Evolutionary conservation across 2,888 invertebrate species (phyloP).

Genomic region (Serrognathus titanus): DNA sequence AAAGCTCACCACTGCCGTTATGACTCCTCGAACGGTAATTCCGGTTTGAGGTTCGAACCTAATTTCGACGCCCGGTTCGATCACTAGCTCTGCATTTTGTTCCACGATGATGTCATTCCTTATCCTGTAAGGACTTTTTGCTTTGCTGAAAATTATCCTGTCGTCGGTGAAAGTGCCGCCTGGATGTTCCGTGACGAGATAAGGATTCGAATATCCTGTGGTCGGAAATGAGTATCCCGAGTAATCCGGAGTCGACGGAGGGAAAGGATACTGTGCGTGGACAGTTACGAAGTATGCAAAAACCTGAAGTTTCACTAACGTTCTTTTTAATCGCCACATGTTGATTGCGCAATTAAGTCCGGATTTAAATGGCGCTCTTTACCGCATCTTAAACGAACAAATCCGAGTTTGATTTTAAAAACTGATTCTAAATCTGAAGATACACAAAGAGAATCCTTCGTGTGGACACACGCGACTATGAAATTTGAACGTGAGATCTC

Average conservation of each 20-base stretch:
- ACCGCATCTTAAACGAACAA: too few relatives aligned
- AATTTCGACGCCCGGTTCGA: conserved; percentile 88
- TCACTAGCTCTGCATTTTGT: conserved; percentile 71
- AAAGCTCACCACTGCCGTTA: conserved; percentile 81
- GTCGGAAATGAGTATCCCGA: conserved; percentile 1
- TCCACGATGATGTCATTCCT: conserved; percentile 79
- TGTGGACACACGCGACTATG: not conserved
- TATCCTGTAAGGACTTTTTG: conserved; percentile 71
- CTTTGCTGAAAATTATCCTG: conserved; percentile 53
- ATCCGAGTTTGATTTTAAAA: too few relatives aligned
- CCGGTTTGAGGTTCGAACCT: conserved; percentile 90
- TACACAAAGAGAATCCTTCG: not conserved
- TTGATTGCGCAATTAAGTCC: not conserved
- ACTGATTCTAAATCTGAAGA: too few relatives aligned
- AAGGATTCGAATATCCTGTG: conserved; percentile 3
- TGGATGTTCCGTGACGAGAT: conserved; percentile 53
- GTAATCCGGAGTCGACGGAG: not conserved
- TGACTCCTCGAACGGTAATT: conserved; percentile 85
- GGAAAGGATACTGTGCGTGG: too few relatives aligned
- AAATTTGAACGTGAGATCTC: conserved; percentile 13
- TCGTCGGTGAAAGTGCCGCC: conserved; percentile 63
- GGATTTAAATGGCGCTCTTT: too few relatives aligned
- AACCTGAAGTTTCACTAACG: not conserved
- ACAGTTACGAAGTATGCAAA: not conserved
- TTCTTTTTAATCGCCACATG: not conserved